Evolutionary conservation across 2,888 invertebrate genomes (phyloP).

Genomic region (Oscheius myriophilus): DNA sequence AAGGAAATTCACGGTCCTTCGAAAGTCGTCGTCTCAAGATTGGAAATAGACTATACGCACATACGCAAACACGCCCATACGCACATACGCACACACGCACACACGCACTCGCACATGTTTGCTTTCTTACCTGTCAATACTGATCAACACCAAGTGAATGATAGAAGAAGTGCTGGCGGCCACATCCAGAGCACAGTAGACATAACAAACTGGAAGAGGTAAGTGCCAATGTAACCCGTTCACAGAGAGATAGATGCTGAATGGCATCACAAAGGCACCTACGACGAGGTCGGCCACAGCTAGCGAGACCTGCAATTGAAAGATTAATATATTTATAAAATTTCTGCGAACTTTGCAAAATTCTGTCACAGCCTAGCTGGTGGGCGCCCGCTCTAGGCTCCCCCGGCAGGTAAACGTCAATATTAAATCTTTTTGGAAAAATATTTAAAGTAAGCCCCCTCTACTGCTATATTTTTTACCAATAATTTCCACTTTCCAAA

Average conservation of each 20-base stretch:
- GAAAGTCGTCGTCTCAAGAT: no score
- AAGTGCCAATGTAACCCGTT: conserved; percentile 70
- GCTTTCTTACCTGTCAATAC: conserved; percentile 66
- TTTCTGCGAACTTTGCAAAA: no score
- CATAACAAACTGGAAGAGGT: conserved; percentile 64
- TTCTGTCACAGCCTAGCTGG: no score
- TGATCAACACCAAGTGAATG: conserved; percentile 69
- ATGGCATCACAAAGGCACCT: conserved; percentile 68
- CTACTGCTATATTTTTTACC: no score
- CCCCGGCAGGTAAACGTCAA: no score
- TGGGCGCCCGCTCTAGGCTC: no score
- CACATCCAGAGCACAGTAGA: conserved; percentile 69
- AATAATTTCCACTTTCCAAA: no score
- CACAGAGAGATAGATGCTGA: conserved; percentile 68
- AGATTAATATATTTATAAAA: background rate
- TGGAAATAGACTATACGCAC: no score
- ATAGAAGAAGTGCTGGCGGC: conserved; percentile 70
- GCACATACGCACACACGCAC: background rate
- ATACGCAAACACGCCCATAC: no score
- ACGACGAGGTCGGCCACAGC: conserved; percentile 69
- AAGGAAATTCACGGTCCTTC: no score
- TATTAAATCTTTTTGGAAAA: no score
- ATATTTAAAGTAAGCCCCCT: no score
- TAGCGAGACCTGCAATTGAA: conserved; percentile 60
- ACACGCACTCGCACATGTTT: background rate